Evolutionary conservation across 2,888 invertebrate species (phyloP).

Genomic region (Lasioglossum morio): DNA sequence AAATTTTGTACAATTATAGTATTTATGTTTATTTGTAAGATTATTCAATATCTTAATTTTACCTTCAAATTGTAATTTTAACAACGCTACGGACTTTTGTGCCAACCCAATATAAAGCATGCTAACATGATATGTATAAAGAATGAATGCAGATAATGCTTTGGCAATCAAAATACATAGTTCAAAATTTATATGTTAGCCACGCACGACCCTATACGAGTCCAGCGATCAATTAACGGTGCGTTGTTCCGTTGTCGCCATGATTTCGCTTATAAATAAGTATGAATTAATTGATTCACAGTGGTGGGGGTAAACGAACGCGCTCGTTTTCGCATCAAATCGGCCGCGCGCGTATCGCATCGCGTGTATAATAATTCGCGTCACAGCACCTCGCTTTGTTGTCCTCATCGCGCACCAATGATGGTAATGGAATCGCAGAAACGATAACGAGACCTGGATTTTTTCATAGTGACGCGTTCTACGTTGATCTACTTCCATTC

Average conservation of each 20-base stretch:
- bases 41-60: too few species aligned
- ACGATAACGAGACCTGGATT: conserved; percentile 32
- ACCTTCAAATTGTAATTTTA: too few species aligned
- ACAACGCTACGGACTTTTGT: too few species aligned
- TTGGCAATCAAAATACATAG: not conserved
- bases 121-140: not conserved
- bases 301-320: conserved; percentile 1
- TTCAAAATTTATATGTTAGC: not conserved
- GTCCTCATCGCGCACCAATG: conserved; percentile 15
- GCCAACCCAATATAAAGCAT: not conserved
- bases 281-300: conserved; percentile 30
- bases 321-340: conserved; percentile 10
- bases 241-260: not conserved
- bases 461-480: conserved; percentile 25
- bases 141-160: not conserved
- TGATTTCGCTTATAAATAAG: conserved; percentile 30
- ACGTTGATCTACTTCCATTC: not conserved
- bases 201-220: not conserved
- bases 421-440: not conserved
- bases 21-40: too few species aligned
- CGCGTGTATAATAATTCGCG: conserved; percentile 26
- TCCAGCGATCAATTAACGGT: not conserved
- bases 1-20: too few species aligned
- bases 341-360: not conserved
- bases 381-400: not conserved